A percentile compares a stretch with the other conserved stretches of the same genome.
phyloP scores from a whole-genome alignment of 2,888 invertebrate species.

The Venusia cambrica region DNA sequence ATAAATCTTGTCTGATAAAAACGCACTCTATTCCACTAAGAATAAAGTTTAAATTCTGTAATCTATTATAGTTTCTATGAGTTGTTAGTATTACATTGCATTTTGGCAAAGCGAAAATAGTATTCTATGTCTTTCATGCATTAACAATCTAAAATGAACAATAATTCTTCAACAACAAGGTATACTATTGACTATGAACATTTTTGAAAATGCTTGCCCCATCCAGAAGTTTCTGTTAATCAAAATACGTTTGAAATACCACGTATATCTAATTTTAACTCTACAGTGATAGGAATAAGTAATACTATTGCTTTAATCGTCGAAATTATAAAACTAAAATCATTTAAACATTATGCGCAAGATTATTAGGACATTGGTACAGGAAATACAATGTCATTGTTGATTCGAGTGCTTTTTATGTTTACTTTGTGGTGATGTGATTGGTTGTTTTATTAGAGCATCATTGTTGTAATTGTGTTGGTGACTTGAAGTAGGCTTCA shows the following conservation, averaged over 20 bases:
- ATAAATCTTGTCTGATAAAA: slow-evolving; percentile 7
- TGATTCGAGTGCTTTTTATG: slow-evolving; percentile 32
- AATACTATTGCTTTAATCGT: no score
- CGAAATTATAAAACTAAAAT: slow-evolving; percentile 25
- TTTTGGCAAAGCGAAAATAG: slow-evolving; percentile 14
- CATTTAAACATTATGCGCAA: slow-evolving; percentile 57
- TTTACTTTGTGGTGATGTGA: slow-evolving; percentile 37
- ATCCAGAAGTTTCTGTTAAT: slow-evolving; percentile 37
- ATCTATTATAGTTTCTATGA: slow-evolving; percentile 2
- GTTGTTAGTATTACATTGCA: slow-evolving; percentile 13
- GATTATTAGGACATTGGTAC: slow-evolving; percentile 46
- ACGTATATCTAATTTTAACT: not conserved
- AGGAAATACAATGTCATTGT: slow-evolving; percentile 43
- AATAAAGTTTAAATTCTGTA: slow-evolving; percentile 4
- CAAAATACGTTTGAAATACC: slow-evolving; percentile 5
- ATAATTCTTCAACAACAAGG: not conserved
- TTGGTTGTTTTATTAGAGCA: slow-evolving; percentile 41
- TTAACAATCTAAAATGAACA: slow-evolving; percentile 1
- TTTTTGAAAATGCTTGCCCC: slow-evolving; percentile 3
- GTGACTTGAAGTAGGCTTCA: slow-evolving; percentile 12
- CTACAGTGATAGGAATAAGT: not conserved
- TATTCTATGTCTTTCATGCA: not conserved
- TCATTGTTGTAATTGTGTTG: slow-evolving; percentile 30
- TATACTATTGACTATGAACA: not conserved
- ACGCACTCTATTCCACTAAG: not conserved